phyloP scores from a whole-genome alignment of 2,888 invertebrate species.

The Chironomus riparius region DNA sequence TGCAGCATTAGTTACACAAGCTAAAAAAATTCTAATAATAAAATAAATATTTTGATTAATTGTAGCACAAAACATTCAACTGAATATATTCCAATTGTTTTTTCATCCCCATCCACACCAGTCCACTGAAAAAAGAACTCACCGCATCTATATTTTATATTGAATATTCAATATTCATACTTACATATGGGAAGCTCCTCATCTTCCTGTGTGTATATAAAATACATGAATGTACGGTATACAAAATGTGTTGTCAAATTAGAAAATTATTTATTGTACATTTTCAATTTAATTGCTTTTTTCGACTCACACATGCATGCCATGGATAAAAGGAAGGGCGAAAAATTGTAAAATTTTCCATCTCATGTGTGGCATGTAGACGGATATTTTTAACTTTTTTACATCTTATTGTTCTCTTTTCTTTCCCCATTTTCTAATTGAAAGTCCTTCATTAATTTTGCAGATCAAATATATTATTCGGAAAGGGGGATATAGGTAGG shows the following conservation, averaged over 20 bases:
- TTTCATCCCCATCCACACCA: too few relatives aligned
- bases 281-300: conserved; percentile 27
- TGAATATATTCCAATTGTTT: too few relatives aligned
- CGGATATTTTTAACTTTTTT: too few relatives aligned
- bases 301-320: neutral
- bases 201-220: neutral
- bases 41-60: conserved; percentile 21
- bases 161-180: neutral
- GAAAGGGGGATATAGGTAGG: neutral
- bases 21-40: too few relatives aligned
- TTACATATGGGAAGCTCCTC: neutral
- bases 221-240: neutral
- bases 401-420: too few relatives aligned
- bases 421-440: neutral
- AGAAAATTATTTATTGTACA: conserved; percentile 26
- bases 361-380: neutral
- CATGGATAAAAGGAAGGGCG: neutral
- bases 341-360: neutral
- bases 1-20: too few relatives aligned
- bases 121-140: neutral
- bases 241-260: conserved; percentile 19
- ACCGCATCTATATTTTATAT: too few relatives aligned
- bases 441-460: conserved; percentile 26
- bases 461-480: conserved; percentile 17
- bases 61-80: neutral